These are phyloP conservation scores for Torymus aiolomorphi DNA, from an alignment of 2,888 invertebrate genomes.

Conservation along the genomic window DNA sequence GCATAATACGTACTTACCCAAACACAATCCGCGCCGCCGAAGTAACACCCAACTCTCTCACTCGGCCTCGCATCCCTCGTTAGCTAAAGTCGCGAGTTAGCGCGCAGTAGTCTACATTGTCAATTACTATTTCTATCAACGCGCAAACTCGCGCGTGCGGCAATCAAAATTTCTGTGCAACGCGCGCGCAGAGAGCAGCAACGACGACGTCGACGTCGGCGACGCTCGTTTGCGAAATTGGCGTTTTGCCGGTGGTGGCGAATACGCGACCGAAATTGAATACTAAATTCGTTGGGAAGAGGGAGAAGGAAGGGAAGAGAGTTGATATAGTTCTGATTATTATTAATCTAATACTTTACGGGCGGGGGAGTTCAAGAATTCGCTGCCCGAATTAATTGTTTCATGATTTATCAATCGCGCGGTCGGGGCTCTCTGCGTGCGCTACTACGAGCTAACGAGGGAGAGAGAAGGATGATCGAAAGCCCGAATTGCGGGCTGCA, in stretches of 20 bases:
- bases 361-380: not conserved
- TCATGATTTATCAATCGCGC: slow-evolving; percentile 8
- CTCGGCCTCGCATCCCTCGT: not conserved
- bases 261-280: slow-evolving; percentile 41
- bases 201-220: not conserved
- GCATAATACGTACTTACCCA: too few relatives aligned
- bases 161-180: slow-evolving; percentile 38
- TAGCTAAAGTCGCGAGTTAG: too few relatives aligned
- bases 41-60: too few relatives aligned
- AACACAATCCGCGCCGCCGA: too few relatives aligned
- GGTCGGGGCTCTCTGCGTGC: too few relatives aligned
- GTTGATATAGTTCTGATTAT: slow-evolving; percentile 30
- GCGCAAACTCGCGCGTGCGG: slow-evolving; percentile 23
- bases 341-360: slow-evolving; percentile 47
- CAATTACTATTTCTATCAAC: slow-evolving; percentile 43
- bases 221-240: slow-evolving; percentile 47
- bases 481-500: too few relatives aligned
- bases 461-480: too few relatives aligned
- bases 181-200: too few relatives aligned
- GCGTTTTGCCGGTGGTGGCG: slow-evolving; percentile 36
- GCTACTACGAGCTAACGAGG: too few relatives aligned
- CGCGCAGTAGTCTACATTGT: slow-evolving; percentile 11
- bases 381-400: slow-evolving; percentile 15
- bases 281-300: slow-evolving; percentile 39
- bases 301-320: too few relatives aligned